Conservation (phyloP, 2,113 vertebrate species). For the Vimba vimba region DNA sequence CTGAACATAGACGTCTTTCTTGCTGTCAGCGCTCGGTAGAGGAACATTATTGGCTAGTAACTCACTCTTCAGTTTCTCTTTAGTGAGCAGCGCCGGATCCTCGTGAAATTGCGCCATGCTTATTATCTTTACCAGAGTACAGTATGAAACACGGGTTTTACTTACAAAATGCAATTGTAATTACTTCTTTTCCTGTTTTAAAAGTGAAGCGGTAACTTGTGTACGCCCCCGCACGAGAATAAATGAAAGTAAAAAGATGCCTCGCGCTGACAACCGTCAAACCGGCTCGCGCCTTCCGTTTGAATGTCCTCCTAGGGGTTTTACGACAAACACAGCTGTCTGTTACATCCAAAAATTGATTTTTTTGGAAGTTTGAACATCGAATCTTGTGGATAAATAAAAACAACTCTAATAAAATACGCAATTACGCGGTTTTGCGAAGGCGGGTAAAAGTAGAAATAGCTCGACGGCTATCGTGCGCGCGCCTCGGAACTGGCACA, state of each 20-base stretch:
- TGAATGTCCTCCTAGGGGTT: slow-evolving; percentile 43
- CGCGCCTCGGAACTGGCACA: slow-evolving; percentile 34
- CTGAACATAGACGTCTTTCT: slow-evolving; percentile 95
- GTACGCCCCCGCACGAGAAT: background rate
- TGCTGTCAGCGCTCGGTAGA: slow-evolving; percentile 91
- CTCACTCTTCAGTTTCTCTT: slow-evolving; percentile 95
- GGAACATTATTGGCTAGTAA: slow-evolving; percentile 89
- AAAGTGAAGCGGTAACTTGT: background rate
- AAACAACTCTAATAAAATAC: too few species aligned
- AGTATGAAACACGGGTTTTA: background rate
- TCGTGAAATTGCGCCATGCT: slow-evolving; percentile 91
- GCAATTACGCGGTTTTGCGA: background rate
- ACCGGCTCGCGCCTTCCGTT: slow-evolving; percentile 49
- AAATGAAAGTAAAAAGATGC: background rate
- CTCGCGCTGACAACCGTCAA: slow-evolving; percentile 46
- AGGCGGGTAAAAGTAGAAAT: slow-evolving; percentile 35
- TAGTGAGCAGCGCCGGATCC: slow-evolving; percentile 91
- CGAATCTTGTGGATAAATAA: background rate
- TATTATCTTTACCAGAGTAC: background rate
- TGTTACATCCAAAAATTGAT: background rate
- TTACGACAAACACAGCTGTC: slow-evolving; percentile 32
- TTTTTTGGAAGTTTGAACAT: background rate
- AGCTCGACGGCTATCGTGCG: slow-evolving; percentile 21
- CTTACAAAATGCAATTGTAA: background rate
- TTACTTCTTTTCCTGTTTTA: background rate